phyloP scores from a whole-genome alignment of 2,113 vertebrate species.

The Pavo muticus region DNA sequence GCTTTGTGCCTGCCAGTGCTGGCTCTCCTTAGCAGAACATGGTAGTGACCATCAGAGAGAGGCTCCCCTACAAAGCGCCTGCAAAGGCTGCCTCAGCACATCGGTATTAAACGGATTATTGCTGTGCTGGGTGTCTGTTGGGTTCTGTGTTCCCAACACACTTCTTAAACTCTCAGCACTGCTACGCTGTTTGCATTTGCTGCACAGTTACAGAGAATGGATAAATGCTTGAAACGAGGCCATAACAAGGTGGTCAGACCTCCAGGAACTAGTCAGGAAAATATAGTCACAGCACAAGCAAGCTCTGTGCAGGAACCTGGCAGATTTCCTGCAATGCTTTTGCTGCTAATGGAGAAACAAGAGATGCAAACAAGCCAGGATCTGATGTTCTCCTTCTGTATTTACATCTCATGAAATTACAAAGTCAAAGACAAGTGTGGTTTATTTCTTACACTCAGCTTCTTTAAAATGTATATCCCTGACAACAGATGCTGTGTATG shows the following conservation, averaged over 20 bases:
- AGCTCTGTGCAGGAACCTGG: slow-evolving; percentile 1
- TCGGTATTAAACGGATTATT: not conserved
- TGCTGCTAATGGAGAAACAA: slow-evolving; percentile 13
- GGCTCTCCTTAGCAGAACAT: not conserved
- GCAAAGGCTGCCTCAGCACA: rapidly evolving
- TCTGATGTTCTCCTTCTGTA: not conserved
- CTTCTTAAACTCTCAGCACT: not conserved
- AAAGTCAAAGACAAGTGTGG: not conserved
- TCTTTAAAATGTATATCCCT: slow-evolving; percentile 31
- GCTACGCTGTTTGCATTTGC: not conserved
- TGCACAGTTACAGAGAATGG: not conserved
- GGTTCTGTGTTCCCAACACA: not conserved
- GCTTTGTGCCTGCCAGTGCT: not conserved
- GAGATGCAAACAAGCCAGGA: slow-evolving; percentile 10
- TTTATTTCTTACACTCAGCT: not conserved
- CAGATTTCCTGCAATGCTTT: not conserved
- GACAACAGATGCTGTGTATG: slow-evolving; percentile 1
- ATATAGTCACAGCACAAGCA: not conserved
- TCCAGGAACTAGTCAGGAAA: not conserved
- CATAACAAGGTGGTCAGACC: not conserved
- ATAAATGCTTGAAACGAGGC: not conserved
- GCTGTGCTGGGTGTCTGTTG: not conserved
- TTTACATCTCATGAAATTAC: slow-evolving; percentile 10
- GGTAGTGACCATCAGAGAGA: not conserved
- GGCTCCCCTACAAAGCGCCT: not conserved